Evolutionary conservation across 2,888 invertebrate genomes (phyloP).

Genomic region (Exocentrus adspersus): DNA sequence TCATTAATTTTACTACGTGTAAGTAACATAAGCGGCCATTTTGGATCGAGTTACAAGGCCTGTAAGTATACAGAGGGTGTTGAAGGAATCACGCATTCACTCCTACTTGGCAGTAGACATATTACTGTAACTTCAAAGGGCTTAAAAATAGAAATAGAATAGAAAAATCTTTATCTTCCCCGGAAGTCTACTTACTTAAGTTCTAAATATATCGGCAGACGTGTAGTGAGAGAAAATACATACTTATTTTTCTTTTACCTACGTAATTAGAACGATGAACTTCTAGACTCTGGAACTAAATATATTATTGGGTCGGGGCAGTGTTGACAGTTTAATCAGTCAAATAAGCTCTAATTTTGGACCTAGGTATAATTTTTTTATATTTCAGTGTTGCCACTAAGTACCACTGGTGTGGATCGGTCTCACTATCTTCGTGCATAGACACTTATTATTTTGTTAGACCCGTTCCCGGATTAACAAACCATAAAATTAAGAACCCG

Average conservation of each 20-base stretch:
- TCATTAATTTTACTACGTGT: too few relatives aligned
- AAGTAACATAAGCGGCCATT: too few relatives aligned
- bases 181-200: not conserved
- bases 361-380: too few relatives aligned
- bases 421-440: too few relatives aligned
- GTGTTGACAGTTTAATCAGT: not conserved
- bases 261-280: not conserved
- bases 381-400: too few relatives aligned
- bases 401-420: too few relatives aligned
- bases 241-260: not conserved
- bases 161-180: not conserved
- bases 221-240: not conserved
- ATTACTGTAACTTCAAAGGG: not conserved
- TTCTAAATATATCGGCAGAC: not conserved
- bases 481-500: constrained; percentile 22
- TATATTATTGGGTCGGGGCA: not conserved
- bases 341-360: too few relatives aligned
- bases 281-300: not conserved
- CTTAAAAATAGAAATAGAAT: not conserved
- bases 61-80: too few relatives aligned
- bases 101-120: not conserved
- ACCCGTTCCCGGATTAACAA: constrained; percentile 17
- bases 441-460: not conserved
- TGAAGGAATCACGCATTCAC: too few relatives aligned
- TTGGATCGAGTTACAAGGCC: too few relatives aligned